phyloP scores from a whole-genome alignment of 1,140 invertebrate species.

The Parasteatoda tepidariorum region DNA sequence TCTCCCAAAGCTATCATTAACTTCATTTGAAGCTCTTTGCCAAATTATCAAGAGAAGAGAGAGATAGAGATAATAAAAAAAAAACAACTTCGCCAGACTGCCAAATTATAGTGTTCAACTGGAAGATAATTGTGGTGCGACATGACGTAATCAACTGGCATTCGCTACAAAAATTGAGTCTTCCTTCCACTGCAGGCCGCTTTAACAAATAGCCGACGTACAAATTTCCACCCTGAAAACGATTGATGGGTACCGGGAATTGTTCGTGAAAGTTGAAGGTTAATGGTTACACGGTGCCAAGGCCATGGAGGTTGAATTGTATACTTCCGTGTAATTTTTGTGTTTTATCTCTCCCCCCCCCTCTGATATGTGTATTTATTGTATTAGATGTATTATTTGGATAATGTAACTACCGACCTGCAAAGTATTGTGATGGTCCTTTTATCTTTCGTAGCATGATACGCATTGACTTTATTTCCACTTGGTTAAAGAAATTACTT shows the following conservation, averaged over 20 bases:
- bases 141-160: slow-evolving; percentile 38
- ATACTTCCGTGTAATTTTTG: slow-evolving; percentile 45
- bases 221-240: not conserved
- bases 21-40: not conserved
- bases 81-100: not conserved
- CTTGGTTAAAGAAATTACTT: too few relatives aligned
- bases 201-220: not conserved
- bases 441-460: too few relatives aligned
- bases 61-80: not conserved
- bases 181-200: not conserved
- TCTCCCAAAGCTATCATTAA: slow-evolving; percentile 35
- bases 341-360: not conserved
- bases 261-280: not conserved
- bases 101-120: slow-evolving; percentile 30
- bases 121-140: slow-evolving; percentile 20
- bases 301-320: not conserved
- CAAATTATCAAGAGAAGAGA: slow-evolving; percentile 13
- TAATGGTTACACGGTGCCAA: slow-evolving; percentile 17
- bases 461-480: too few relatives aligned
- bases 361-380: too few relatives aligned
- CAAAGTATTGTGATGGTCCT: too few relatives aligned
- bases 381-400: too few relatives aligned
- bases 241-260: not conserved
- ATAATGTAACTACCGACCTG: too few relatives aligned
- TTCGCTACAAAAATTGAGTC: slow-evolving; percentile 4